Conservation (phyloP, 2,113 vertebrate genomes). For the Felis catus region F.catus_Fca126_mat1.0 CM031412.1:109960001-109960500, state of each 20-base stretch:
- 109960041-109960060: slow-evolving; percentile 76
- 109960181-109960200: slow-evolving; percentile 67
- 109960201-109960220: slow-evolving; percentile 60
- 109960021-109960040: slow-evolving; percentile 58
- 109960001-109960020: slow-evolving; percentile 71
- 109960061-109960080: slow-evolving; percentile 74
- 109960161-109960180: slow-evolving; percentile 74
- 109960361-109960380: not conserved
- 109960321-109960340: not conserved
- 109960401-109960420: not conserved
- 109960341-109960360: not conserved
- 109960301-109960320: not conserved
- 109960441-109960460: not conserved
- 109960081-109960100: slow-evolving; percentile 64
- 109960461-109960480: not conserved
- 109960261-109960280: not conserved
- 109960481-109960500: not conserved
- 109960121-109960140: slow-evolving; percentile 65
- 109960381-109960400: not conserved
- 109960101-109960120: slow-evolving; percentile 56
- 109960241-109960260: not conserved
- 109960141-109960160: slow-evolving; percentile 66
- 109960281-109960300: not conserved
- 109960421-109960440: not conserved
- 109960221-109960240: slow-evolving; percentile 22